These are phyloP conservation scores for Paraescarpia echinospica DNA, from an alignment of 1,140 invertebrate species.

Conservation along the genomic window DNA sequence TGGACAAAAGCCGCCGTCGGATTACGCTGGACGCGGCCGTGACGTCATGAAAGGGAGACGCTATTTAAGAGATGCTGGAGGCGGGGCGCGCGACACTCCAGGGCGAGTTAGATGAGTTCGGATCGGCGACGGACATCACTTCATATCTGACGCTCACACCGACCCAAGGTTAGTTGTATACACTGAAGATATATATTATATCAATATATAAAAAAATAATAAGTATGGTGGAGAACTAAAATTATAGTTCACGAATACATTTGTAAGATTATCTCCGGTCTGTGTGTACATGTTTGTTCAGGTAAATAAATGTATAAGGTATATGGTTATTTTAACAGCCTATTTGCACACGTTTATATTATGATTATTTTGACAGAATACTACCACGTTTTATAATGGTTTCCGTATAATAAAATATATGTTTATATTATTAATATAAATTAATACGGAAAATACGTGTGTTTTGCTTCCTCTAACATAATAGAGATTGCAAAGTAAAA, in stretches of 20 bases:
- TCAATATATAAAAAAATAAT: background rate
- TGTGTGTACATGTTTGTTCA: background rate
- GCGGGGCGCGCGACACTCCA: background rate
- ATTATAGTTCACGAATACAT: background rate
- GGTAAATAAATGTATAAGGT: background rate
- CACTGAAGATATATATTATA: background rate
- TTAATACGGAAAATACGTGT: background rate
- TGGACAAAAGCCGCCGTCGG: background rate
- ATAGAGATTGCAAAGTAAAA: background rate
- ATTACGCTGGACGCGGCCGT: background rate
- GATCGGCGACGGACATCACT: background rate
- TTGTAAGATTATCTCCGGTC: background rate
- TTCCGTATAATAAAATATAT: background rate
- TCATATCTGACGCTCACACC: background rate
- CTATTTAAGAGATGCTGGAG: background rate
- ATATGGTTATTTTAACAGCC: background rate
- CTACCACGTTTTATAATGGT: too few species aligned
- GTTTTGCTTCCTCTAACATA: background rate
- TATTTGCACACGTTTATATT: too few species aligned
- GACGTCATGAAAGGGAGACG: background rate
- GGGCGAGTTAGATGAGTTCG: background rate
- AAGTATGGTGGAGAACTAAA: background rate
- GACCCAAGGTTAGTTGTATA: background rate
- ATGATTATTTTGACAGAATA: background rate
- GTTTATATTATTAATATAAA: background rate